phyloP scores from a whole-genome alignment of 2,797 vertebrate genomes.

The Peromyscus aztecus region DNA sequence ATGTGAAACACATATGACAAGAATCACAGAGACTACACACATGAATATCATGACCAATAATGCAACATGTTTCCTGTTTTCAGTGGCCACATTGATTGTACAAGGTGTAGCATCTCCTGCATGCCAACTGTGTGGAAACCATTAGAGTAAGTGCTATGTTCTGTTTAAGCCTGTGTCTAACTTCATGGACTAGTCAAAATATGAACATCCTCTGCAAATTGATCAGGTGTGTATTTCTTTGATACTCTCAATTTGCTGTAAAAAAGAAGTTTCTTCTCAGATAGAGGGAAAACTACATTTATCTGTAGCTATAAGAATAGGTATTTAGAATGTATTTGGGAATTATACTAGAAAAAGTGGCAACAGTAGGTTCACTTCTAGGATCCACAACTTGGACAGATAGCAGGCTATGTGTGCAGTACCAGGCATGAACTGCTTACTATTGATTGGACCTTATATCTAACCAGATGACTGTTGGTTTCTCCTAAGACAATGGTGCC shows the following conservation, averaged over 20 bases:
- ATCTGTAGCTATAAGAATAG: not conserved
- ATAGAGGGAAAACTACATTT: not conserved
- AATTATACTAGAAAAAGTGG: not conserved
- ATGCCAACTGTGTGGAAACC: not conserved
- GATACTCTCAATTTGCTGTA: not conserved
- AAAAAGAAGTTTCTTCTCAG: not conserved
- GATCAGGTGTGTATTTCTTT: not conserved
- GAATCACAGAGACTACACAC: not conserved
- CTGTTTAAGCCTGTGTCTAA: not conserved
- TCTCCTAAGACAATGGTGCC: not conserved
- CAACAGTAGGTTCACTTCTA: too few species aligned
- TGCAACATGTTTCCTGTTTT: not conserved
- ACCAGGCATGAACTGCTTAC: too few species aligned
- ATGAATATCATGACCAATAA: not conserved
- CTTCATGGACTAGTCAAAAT: not conserved
- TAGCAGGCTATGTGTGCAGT: not conserved
- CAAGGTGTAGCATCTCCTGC: fast-evolving
- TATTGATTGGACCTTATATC: not conserved
- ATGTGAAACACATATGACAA: not conserved
- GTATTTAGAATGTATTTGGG: not conserved
- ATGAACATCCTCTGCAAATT: not conserved
- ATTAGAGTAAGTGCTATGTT: fast-evolving
- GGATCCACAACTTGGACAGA: not conserved
- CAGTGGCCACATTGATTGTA: fast-evolving
- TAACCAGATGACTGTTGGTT: not conserved